Evolutionary conservation across 2,888 invertebrate species (phyloP).

Genomic region (Pogonocherus hispidulus): DNA sequence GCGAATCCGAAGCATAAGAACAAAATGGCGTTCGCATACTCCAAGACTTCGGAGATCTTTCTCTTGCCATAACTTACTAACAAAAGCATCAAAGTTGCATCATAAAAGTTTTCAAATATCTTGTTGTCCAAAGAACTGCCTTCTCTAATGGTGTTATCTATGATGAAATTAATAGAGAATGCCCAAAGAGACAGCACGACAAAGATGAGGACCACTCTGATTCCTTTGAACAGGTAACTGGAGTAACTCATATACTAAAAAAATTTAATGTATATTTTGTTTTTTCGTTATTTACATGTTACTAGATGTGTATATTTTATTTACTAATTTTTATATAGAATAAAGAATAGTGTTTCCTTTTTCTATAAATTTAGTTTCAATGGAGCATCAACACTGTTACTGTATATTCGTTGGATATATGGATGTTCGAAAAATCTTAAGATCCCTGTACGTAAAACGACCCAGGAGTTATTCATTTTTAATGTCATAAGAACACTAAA

Average conservation of each 20-base stretch:
- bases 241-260: constrained; percentile 21
- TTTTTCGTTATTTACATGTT: too few relatives aligned
- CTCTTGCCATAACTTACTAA: background rate
- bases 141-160: background rate
- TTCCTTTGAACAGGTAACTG: constrained; percentile 13
- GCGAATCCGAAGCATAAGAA: constrained; percentile 35
- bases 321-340: too few relatives aligned
- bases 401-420: too few relatives aligned
- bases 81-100: constrained; percentile 6
- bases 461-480: too few relatives aligned
- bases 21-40: constrained; percentile 25
- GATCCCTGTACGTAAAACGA: too few relatives aligned
- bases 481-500: too few relatives aligned
- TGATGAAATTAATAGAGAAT: constrained; percentile 11
- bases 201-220: constrained; percentile 14
- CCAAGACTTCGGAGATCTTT: background rate
- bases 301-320: too few relatives aligned
- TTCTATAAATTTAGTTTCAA: too few relatives aligned
- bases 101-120: background rate
- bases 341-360: too few relatives aligned
- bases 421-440: too few relatives aligned
- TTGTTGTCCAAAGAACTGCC: background rate
- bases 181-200: constrained; percentile 1
- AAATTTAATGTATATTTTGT: too few relatives aligned
- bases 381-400: too few relatives aligned